Evolutionary conservation across 1,140 invertebrate species (phyloP), one percentile per base, ranked within the genome.

Genomic region (Ruditapes philippinarum): DNA sequence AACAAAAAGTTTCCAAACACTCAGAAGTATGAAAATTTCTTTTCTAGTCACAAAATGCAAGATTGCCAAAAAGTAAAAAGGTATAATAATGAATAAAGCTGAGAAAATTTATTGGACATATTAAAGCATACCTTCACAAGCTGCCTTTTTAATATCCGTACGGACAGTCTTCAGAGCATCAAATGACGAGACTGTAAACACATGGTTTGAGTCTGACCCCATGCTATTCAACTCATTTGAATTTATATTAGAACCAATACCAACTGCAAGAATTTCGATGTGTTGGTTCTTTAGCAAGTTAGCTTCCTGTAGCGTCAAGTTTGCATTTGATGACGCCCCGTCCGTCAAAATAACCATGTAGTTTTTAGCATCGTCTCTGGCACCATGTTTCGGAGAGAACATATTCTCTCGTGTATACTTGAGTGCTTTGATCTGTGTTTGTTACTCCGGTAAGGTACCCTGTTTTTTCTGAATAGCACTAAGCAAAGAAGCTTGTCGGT

Each of bases 321-420:
- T 78, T 19, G 82, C 76, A 36, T 92, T 36, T 0, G 85, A 73
- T 22, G 92, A 92, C 0, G 80, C 89, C 25, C 91, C 92, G 28
- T 93, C 92, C 1, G 92, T 93, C 4, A 93, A 78, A 7, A 92
- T 87, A n/a, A 93, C 82, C 0, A 91, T 60, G 38, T 89, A 89
- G 17, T 91, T 84, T 14, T 83, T 70, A n/a, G 91, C 90, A 36
- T 85, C 78, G 7, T 62, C 45, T 33, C 92, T 68, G 0, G 82
- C 92, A 9, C 92, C 92, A 42, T 83, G 42, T 7, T 62, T 31
- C 1, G 82, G n/a, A 9, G 76, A 25, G 33, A 93, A 90, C 31
- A 81, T 88, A 14, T 80, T 87, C 42, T 88, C 68, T 28, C 89
- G 42, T 40, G 91, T 91, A 33, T 87, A 84, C 17, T 88, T 45